Conservation (phyloP, 2,888 invertebrate genomes). For the Eulithis prunata region DNA sequence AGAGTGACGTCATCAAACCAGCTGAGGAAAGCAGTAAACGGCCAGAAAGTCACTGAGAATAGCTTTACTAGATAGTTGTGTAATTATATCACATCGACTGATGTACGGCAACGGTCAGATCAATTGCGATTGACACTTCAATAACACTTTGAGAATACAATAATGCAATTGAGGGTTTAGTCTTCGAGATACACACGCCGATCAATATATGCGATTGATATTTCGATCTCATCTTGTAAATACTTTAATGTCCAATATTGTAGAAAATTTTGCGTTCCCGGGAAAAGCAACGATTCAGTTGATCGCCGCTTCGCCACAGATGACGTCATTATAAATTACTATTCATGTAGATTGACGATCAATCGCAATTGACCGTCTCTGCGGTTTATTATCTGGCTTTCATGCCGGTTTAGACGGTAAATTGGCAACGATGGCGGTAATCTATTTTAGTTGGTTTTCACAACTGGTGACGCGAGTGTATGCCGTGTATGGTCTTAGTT, state of each 20-base stretch:
- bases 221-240: neutral
- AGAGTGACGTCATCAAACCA: constrained; percentile 61
- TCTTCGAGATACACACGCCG: neutral
- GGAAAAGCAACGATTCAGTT: neutral
- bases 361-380: constrained; percentile 15
- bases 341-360: neutral
- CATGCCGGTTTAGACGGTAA: constrained; percentile 57
- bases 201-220: neutral
- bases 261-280: neutral
- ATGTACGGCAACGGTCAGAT: constrained; percentile 8
- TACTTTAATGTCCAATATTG: neutral
- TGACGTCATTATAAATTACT: neutral
- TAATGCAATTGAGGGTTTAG: neutral
- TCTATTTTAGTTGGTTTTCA: constrained; percentile 22
- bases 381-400: constrained; percentile 42
- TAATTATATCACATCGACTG: constrained; percentile 30
- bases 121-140: constrained; percentile 16
- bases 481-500: neutral
- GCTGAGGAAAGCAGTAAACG: constrained; percentile 64
- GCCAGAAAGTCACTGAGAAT: constrained; percentile 71
- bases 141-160: constrained; percentile 2
- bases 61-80: constrained; percentile 33
- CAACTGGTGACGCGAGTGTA: constrained; percentile 38
- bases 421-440: constrained; percentile 54
- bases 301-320: neutral